These are phyloP conservation scores for Drosophila cognata DNA, from an alignment of 2,888 invertebrate genomes.

Conservation along the genomic window DNA sequence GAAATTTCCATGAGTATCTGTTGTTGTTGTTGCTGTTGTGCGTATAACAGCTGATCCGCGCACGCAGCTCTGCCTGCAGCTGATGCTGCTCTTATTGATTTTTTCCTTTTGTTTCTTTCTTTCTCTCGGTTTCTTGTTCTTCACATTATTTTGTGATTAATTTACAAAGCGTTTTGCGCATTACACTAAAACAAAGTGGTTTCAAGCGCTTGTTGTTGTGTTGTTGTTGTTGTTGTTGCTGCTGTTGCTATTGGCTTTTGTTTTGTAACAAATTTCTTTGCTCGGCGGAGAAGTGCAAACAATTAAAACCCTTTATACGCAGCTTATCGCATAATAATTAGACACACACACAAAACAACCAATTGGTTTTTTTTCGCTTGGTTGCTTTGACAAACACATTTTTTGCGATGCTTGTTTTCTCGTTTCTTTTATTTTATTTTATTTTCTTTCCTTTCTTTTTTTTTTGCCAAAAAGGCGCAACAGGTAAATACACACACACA, in stretches of 20 bases:
- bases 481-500: constrained; percentile 53
- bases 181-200: constrained; percentile 26
- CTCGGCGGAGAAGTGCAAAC: constrained; percentile 36
- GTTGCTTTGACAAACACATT: constrained; percentile 18
- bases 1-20: constrained; percentile 68
- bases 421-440: constrained; percentile 4
- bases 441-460: constrained; percentile 15
- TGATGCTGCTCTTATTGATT: constrained; percentile 56
- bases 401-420: constrained; percentile 25
- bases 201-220: constrained; percentile 21
- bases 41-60: constrained; percentile 66
- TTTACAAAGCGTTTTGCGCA: constrained; percentile 49
- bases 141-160: constrained; percentile 3
- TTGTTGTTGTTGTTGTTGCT: constrained; percentile 5
- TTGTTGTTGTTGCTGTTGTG: constrained; percentile 36
- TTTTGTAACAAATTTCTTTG: constrained; percentile 53
- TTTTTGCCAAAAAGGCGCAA: constrained; percentile 56
- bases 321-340: constrained; percentile 63
- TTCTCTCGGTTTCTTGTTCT: constrained; percentile 2
- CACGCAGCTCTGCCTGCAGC: constrained; percentile 40
- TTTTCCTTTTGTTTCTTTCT: constrained; percentile 42
- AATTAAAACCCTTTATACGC: constrained; percentile 54
- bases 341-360: constrained; percentile 21
- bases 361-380: constrained; percentile 11
- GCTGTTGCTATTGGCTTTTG: constrained; percentile 27